These are phyloP conservation scores for Excalfactoria chinensis DNA, from an alignment of 2,113 vertebrate species.

Conservation along the genomic window DNA sequence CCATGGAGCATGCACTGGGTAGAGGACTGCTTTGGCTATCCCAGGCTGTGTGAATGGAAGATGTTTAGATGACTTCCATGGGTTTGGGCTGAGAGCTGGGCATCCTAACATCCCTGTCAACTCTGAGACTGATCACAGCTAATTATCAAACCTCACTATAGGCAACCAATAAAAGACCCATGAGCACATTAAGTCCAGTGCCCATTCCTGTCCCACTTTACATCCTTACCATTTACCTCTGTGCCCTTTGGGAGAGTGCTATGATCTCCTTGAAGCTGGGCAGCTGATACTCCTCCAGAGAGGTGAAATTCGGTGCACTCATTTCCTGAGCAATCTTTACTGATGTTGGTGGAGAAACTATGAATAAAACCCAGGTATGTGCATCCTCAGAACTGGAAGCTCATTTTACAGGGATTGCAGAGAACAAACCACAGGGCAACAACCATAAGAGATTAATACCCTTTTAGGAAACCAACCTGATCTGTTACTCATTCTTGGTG, in stretches of 20 bases:
- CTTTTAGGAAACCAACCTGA: constrained; percentile 21
- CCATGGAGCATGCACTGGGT: background rate
- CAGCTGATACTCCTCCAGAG: background rate
- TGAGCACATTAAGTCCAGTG: background rate
- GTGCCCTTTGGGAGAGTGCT: background rate
- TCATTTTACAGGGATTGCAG: background rate
- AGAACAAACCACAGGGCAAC: background rate
- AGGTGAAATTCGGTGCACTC: background rate
- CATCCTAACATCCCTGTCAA: background rate
- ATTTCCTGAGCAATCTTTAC: background rate
- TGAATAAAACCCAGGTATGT: background rate
- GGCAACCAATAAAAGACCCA: background rate
- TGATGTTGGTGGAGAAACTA: background rate
- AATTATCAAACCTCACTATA: background rate
- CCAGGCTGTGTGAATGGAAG: background rate
- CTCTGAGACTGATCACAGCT: background rate
- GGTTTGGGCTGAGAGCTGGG: background rate
- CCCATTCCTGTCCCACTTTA: background rate
- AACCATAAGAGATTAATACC: background rate
- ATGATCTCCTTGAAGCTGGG: background rate
- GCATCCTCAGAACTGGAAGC: background rate
- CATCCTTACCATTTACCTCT: background rate
- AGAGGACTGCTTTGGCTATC: background rate
- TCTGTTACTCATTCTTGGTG: background rate
- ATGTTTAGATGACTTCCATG: background rate